Percentiles rank a stretch among this genome's conserved stretches.
Conservation (phyloP, 2,888 invertebrate species). For the Sclerodermus sp. region DNA sequence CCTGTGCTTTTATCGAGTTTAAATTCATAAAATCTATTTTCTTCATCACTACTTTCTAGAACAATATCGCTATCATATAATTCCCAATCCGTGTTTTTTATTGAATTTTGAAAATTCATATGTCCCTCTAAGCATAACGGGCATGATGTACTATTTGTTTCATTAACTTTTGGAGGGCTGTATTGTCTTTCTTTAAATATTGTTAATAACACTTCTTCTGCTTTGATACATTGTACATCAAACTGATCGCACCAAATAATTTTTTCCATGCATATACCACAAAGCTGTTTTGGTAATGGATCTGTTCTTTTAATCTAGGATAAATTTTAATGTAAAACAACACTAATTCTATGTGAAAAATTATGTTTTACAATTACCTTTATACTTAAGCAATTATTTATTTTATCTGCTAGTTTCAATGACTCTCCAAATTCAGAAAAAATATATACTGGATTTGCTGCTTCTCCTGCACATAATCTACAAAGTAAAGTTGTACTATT, state of each 20-base stretch:
- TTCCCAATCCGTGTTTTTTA: constrained; percentile 14
- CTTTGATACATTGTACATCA: constrained; percentile 37
- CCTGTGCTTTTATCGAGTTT: constrained; percentile 16
- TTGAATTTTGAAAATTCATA: constrained; percentile 26
- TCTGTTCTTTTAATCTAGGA: constrained; percentile 34
- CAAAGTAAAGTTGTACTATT: constrained; percentile 26
- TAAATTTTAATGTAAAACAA: background rate
- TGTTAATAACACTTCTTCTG: constrained; percentile 33
- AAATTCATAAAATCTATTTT: constrained; percentile 25
- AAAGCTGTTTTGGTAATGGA: constrained; percentile 41
- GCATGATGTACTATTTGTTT: constrained; percentile 19
- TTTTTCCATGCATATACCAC: constrained; percentile 36
- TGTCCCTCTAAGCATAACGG: constrained; percentile 38
- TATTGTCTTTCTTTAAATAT: constrained; percentile 29
- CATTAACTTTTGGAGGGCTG: constrained; percentile 2
- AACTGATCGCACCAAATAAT: constrained; percentile 40
- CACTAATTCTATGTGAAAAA: background rate
- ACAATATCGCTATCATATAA: constrained; percentile 38
- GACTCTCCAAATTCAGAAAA: constrained; percentile 44
- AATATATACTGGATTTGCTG: constrained; percentile 37
- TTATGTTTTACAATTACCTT: constrained; percentile 28
- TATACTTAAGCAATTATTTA: constrained; percentile 39
- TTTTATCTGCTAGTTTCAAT: constrained; percentile 38
- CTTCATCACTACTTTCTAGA: constrained; percentile 42
- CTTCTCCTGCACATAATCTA: constrained; percentile 39